These are phyloP conservation scores for Melipona quadrifasciata DNA, from an alignment of 1,140 invertebrate genomes.

Conservation along the genomic window DNA sequence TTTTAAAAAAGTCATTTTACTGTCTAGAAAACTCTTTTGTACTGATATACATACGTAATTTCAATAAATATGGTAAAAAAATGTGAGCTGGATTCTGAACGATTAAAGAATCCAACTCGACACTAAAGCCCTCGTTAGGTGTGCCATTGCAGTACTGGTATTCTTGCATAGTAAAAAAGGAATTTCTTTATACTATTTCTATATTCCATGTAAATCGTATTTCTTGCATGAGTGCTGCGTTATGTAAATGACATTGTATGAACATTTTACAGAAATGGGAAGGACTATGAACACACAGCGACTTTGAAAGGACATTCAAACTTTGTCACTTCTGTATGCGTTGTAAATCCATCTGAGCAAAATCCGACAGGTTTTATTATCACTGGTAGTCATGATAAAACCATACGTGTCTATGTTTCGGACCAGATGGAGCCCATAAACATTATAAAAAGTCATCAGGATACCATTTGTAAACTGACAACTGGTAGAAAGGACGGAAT, in stretches of 20 bases:
- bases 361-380: constrained; percentile 90
- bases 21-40: not conserved
- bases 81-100: not conserved
- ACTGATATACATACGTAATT: not conserved
- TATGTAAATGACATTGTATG: not conserved
- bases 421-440: constrained; percentile 84
- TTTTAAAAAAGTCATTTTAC: not conserved
- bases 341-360: constrained; percentile 86
- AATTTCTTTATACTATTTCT: no score
- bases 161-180: no score
- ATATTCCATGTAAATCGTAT: not conserved
- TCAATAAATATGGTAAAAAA: not conserved
- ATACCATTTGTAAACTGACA: constrained; percentile 88
- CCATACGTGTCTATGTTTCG: constrained; percentile 89
- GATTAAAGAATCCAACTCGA: not conserved
- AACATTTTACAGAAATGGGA: constrained; percentile 80
- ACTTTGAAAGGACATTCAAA: constrained; percentile 92
- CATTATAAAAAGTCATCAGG: constrained; percentile 90
- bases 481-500: constrained; percentile 82
- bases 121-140: not conserved
- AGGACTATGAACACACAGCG: constrained; percentile 84
- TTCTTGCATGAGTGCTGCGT: not conserved
- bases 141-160: no score
- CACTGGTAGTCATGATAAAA: constrained; percentile 94
- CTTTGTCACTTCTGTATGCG: constrained; percentile 91